Evolutionary conservation across 1,140 invertebrate species (phyloP).

Genomic region (Heliconius hermathena): DNA sequence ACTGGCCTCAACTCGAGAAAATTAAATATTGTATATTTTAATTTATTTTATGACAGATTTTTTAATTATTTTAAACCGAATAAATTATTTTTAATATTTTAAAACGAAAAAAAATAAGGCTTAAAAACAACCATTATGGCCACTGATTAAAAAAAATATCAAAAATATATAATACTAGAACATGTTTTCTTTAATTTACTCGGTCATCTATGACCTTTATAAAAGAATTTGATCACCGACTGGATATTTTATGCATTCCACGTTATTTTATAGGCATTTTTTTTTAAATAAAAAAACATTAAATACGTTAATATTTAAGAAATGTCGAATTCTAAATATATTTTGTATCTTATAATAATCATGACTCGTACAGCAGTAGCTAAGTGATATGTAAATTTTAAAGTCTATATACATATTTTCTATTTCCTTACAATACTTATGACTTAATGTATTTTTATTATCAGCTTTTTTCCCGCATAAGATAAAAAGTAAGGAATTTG

Average conservation of each 20-base stretch:
- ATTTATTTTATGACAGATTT: no score
- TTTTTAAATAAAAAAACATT: not conserved
- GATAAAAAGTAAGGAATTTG: no score
- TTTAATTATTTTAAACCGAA: no score
- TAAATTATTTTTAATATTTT: no score
- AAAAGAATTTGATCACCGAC: not conserved
- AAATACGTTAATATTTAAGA: not conserved
- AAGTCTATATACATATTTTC: not conserved
- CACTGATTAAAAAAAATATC: not conserved
- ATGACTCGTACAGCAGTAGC: not conserved
- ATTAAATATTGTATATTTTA: no score
- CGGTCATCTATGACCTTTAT: not conserved
- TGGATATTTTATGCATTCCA: conserved; percentile 4
- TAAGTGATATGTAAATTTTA: not conserved
- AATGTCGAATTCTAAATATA: not conserved
- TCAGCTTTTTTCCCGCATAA: no score
- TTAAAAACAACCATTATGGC: not conserved
- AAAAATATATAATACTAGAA: conserved; percentile 3
- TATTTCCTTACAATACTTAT: no score
- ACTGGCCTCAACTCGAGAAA: no score
- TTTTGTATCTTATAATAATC: not conserved
- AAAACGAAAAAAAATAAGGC: not conserved
- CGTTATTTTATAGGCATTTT: not conserved
- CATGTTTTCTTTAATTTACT: conserved; percentile 9
- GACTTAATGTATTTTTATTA: no score